Base-by-base conservation (phyloP, 1,140 invertebrate species). In the Schmidtea mediterranea region DNA sequence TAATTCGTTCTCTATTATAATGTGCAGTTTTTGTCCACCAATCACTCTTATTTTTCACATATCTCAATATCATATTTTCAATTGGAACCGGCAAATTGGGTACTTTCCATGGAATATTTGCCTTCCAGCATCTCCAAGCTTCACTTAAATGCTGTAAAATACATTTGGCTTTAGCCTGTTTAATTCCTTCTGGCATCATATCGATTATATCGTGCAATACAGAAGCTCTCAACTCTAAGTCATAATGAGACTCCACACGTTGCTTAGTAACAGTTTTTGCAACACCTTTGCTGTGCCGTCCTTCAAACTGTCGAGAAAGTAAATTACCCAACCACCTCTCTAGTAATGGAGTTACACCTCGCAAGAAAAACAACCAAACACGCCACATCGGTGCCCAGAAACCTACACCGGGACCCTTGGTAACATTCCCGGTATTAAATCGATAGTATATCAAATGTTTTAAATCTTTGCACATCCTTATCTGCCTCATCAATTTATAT, bases 21-120 rank as follows among this genome's bases (percentile, higher is more conserved):
- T 98, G 92, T 1, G 90, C 90, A 0, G 90, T 98, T 65, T 97
- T 98, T 0, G 92, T 98, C 92, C 92, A 98, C 92, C 92, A 98
- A 66, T 98, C 92, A 0, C 92, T 90, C 63, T 98, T 98, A 76
- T 95, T 95, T 65, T 98, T 98, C 0, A 98, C 90, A 65, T 95
- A 98, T 37, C 92, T 74, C 16, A 98, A 72, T 55, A 98, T 98
- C 90, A 98, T 98, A 65, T 95, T 98, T 68, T 98, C 92, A 57
- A 98, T 95, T 0, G 92, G 92, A 40, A 83, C 97, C 0, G 92
- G 92, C 8, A 98, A 67, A 3, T 90, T 90, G 9, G 92, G 92
- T 1, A 95, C 83, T 72, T 98, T 98, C 92, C 92, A 98, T 0
- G 92, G 92, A 60, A 97, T 98, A 66, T 98, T 98, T 0, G 92